Evolutionary conservation across 2,113 vertebrate genomes (phyloP).

Genomic region (Pantherophis guttatus): DNA sequence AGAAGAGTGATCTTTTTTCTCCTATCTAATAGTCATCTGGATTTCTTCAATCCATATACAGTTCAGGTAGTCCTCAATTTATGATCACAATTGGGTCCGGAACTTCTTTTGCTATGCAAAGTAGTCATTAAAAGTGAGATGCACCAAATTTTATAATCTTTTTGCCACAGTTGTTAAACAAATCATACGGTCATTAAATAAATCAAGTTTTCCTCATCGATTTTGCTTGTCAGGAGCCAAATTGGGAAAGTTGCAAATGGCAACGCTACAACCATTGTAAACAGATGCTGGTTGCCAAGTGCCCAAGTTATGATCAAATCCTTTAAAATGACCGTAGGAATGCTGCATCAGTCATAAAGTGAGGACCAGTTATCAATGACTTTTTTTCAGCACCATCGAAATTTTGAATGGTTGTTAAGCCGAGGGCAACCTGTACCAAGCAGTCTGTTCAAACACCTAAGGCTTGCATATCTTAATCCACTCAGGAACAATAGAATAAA

Average conservation of each 20-base stretch:
- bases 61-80: neutral
- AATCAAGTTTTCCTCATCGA: neutral
- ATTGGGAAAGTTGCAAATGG: neutral
- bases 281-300: neutral
- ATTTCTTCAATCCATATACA: neutral
- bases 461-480: neutral
- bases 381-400: neutral
- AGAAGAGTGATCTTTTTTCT: neutral
- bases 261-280: neutral
- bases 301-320: neutral
- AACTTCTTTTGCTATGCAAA: neutral
- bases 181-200: neutral
- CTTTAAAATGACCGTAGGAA: neutral
- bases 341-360: neutral
- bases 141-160: neutral
- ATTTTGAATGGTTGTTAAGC: neutral
- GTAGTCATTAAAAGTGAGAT: neutral
- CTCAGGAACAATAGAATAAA: neutral
- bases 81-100: neutral
- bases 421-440: neutral
- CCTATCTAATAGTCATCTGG: neutral
- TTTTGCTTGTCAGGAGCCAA: neutral
- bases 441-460: neutral
- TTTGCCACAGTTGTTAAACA: neutral
- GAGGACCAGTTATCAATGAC: neutral